phyloP scores from a whole-genome alignment of 2,797 vertebrate genomes.

The Sorex maritimensis region DNA sequence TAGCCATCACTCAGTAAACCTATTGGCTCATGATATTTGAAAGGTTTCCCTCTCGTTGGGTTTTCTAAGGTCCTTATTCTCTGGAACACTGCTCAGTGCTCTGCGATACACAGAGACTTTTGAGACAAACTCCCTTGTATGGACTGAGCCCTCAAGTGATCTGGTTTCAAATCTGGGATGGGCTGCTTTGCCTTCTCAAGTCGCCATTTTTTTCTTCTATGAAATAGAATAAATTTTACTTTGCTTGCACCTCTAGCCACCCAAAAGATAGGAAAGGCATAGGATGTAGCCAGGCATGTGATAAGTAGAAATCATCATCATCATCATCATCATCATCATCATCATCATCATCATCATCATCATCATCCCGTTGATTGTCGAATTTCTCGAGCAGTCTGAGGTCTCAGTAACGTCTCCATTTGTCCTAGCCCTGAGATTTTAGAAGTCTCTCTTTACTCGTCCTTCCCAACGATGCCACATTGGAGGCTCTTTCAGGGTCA shows the following conservation, averaged over 20 bases:
- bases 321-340: too few species aligned
- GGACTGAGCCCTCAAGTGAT: not conserved
- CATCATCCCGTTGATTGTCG: too few species aligned
- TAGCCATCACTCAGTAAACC: not conserved
- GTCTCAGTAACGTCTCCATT: too few species aligned
- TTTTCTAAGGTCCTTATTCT: not conserved
- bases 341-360: too few species aligned
- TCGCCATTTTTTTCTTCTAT: not conserved
- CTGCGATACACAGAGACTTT: not conserved
- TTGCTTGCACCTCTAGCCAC: rapidly evolving
- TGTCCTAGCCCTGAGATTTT: too few species aligned
- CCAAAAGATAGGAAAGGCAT: not conserved
- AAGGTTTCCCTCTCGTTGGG: not conserved
- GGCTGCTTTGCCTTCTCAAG: not conserved
- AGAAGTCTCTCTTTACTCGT: too few species aligned
- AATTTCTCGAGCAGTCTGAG: too few species aligned
- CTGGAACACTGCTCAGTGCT: too few species aligned
- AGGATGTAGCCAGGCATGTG: not conserved
- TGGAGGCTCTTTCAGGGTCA: too few species aligned
- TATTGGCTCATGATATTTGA: not conserved
- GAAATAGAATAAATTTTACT: not conserved
- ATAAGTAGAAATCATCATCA: not conserved
- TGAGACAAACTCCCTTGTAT: not conserved
- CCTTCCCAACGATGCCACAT: too few species aligned
- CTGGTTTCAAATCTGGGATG: not conserved